Base-by-base conservation (phyloP, 2,797 vertebrate species). In the Bryconaethiops microstoma region DNA sequence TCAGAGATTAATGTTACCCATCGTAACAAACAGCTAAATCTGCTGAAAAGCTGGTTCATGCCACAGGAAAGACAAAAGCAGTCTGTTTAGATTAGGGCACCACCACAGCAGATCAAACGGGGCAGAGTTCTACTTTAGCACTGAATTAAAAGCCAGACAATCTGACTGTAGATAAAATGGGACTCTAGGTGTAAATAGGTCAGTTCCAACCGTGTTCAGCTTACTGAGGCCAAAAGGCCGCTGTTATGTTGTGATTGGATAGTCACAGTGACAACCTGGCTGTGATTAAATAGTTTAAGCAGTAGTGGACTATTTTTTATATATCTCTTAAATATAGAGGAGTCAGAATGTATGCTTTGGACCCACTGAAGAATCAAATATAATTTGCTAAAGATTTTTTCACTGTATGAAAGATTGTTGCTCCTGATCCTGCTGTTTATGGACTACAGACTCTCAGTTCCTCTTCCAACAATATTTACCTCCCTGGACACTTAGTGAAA, bases 1-100 rank as follows among this genome's bases (percentile, higher is more conserved):
- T 84, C 76, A 67, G 76, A 55, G 65, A 82, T 74, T 76, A 86
- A 83, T 62, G 64, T 73, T 79, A 75, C 84, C 39, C 54, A 80
- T 19, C 45, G 48, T 76, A 78, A 65, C 77, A 72, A 80, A 54
- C 74, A 39, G 64, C 55, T 79, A 64, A 29, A 29, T 70, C 63
- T 80, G 52, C 71, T 76, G 72, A 80, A 75, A 74, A 80, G 77
- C 78, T 80, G 40, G 25, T 52, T 80, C 65, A 68, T 68, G 54
- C 76, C 73, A 57, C 80, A 76, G 77, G 62, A 80, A 50, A 55
- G 73, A 77, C 68, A 77, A 57, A 55, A 55, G 52, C 70, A 29
- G 50, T 73, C 71, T 57, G 64, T 78, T 81, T 78, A 40, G 60
- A 57, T 84, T 74, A 67, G 17, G 74, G 67, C 72, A 67, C 50